phyloP scores from a whole-genome alignment of 1,140 invertebrate species.

The Ganaspis sp. region DNA sequence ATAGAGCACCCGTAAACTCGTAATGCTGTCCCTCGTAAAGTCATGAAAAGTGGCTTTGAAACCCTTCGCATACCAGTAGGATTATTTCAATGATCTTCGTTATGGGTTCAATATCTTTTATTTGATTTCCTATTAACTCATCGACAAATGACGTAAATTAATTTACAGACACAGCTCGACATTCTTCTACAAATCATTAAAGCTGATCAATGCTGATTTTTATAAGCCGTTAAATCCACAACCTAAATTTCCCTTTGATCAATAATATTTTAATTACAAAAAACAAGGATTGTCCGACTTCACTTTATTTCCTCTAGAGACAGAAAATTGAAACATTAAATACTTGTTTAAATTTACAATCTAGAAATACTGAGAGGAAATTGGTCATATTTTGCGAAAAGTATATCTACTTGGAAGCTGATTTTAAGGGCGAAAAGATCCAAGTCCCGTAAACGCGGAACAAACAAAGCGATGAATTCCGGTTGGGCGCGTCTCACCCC shows the following conservation, averaged over 20 bases:
- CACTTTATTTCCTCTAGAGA: no score
- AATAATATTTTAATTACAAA: no score
- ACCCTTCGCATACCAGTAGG: slow-evolving; percentile 39
- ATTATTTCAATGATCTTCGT: slow-evolving; percentile 43
- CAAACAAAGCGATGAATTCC: slow-evolving; percentile 72
- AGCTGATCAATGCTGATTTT: no score
- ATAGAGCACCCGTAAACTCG: slow-evolving; percentile 52
- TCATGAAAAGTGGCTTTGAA: slow-evolving; percentile 32
- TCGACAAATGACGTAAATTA: not conserved
- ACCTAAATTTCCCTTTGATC: no score
- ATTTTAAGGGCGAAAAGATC: slow-evolving; percentile 55
- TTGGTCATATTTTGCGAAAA: slow-evolving; percentile 14
- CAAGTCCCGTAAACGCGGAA: slow-evolving; percentile 54
- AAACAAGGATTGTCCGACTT: no score
- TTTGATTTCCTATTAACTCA: slow-evolving; percentile 7
- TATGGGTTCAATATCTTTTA: slow-evolving; percentile 28
- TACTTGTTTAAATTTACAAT: not conserved
- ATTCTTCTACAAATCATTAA: no score
- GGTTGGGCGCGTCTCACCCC: slow-evolving; percentile 60
- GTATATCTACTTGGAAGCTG: slow-evolving; percentile 37
- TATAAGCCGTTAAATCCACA: no score
- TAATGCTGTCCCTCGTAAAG: slow-evolving; percentile 25
- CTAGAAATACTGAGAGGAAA: not conserved
- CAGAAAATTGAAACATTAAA: no score
- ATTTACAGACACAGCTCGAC: no score